A percentile compares a stretch with the other conserved stretches of the same genome.
phyloP scores from a whole-genome alignment of 2,888 invertebrate species.

The Tryphoninae sp. region DNA sequence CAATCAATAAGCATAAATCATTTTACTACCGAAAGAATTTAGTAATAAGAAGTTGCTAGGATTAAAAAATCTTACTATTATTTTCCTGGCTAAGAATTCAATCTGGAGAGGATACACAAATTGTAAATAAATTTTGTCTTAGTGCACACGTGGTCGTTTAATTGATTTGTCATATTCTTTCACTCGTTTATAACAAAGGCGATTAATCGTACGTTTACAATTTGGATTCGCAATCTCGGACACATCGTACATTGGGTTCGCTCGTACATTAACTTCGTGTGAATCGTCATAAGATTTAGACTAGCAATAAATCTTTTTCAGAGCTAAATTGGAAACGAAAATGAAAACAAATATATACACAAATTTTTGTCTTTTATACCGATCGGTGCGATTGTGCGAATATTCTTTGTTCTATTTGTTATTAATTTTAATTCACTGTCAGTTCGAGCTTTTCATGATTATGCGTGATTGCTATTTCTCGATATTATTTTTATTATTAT shows the following conservation, averaged over 20 bases:
- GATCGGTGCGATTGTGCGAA: slow-evolving; percentile 49
- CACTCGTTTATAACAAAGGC: slow-evolving; percentile 35
- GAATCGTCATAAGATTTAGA: neutral
- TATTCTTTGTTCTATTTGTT: slow-evolving; percentile 12
- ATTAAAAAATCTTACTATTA: neutral
- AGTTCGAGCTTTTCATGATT: slow-evolving; percentile 25
- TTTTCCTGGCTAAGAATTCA: neutral
- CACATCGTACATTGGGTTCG: slow-evolving; percentile 8
- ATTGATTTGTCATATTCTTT: slow-evolving; percentile 31
- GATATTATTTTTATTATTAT: neutral
- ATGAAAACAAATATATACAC: neutral
- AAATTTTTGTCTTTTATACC: neutral
- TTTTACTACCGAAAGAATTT: no score
- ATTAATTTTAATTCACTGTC: slow-evolving; percentile 12
- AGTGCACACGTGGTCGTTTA: slow-evolving; percentile 46
- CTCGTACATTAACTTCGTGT: slow-evolving; percentile 2
- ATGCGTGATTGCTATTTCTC: slow-evolving; percentile 26
- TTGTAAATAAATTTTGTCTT: slow-evolving; percentile 18
- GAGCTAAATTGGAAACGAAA: neutral
- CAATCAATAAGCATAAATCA: no score
- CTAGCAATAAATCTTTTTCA: no score
- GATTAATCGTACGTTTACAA: slow-evolving; percentile 33
- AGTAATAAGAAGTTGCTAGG: no score
- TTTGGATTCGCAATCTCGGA: slow-evolving; percentile 20
- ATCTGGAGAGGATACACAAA: slow-evolving; percentile 9